Base-by-base conservation (phyloP, 2,888 invertebrate species). In the Rhorus exstirpatorius region DNA sequence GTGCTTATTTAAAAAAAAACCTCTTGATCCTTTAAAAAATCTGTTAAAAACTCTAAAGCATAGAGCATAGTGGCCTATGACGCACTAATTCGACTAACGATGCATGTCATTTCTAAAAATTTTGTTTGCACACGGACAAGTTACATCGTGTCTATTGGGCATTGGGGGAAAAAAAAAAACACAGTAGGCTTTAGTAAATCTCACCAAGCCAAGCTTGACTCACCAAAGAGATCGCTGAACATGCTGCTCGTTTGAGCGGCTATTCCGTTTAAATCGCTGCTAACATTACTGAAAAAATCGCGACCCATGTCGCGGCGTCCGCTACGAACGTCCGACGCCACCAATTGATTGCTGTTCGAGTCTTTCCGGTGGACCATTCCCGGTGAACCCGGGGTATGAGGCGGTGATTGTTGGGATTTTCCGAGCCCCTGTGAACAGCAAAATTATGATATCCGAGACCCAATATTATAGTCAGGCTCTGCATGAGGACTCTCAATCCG, bases 171-270 rank as follows among this genome's bases (percentile, higher is more conserved):
- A 31, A 31, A 31, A 3, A 31, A 31, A 31, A 31, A 31, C 2
- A 31, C 2, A 31, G 10, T 7, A 38, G 38, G 4, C 8, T 38
- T 38, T 38, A 38, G 6, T 10, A 38, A 10, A 3, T n/a, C n/a
- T n/a, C n/a, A n/a, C n/a, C n/a, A n/a, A n/a, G n/a, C n/a, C n/a
- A n/a, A n/a, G n/a, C 3, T 3, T 14, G 58, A 31, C 31, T 58
- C 14, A 80, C 98, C 98, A 93, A 99, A 98, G 88, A 99, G 95
- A 92, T 98, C 99, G 74, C 98, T 98, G 91, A 99, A 97, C 96
- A 99, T 98, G 92, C 96, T 98, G 14, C 97, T 96, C 0, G 98
- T 98, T 85, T 98, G 98, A 0, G 98, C 97, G 19, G 99, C 98
- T 63, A 98, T 95, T 6, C 98, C 98, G 91, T 98, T 98, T 72